Base-by-base conservation (phyloP, 2,113 vertebrate species). In the cat (Felis catus) region DNA sequence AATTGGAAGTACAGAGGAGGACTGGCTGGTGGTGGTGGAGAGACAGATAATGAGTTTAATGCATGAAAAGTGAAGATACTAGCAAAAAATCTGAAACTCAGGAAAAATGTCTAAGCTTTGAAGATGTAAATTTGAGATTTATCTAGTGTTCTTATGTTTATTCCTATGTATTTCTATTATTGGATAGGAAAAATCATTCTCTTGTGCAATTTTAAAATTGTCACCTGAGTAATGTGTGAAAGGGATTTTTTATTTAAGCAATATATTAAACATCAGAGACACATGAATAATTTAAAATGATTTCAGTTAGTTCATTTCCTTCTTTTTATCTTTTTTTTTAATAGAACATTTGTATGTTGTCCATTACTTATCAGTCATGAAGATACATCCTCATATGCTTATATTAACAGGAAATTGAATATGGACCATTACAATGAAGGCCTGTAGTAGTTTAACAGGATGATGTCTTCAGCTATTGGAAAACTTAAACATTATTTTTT, bases 341-440 rank as follows among this genome's bases (percentile, higher is more conserved):
- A 98, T 92, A 98, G 97, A 95, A 85, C 76, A 95, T 97, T 97
- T 97, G 88, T 95, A 95, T 98, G 63, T 98, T 97, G 94, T 97
- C 92, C 70, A 94, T 97, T 98, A 92, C 88, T 97, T 97, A 88
- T 82, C 87, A 97, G 87, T 95, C 84, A 61, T 96, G 94, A 97
- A 97, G 79, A 97, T 74, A 19, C 76, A 98, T 98, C 74, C 78
- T 97, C 85, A 65, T 78, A 93, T 95, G 80, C 73, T 90, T 98
- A 95, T 87, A 97, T 98, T 98, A 98, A 98, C 78, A 98, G 95
- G 97, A 98, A 98, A 98, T 98, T 98, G 96, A 98, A 97, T 97
- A 95, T 93, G 92, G 71, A 90, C 89, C 89, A 96, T 97, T 55
- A n/a, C 73, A 98, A 90, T 82, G 83, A 71, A 97, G 92, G 63